Evolutionary conservation across 1,140 invertebrate genomes (phyloP).

Genomic region (Semibalanus balanoides): DNA sequence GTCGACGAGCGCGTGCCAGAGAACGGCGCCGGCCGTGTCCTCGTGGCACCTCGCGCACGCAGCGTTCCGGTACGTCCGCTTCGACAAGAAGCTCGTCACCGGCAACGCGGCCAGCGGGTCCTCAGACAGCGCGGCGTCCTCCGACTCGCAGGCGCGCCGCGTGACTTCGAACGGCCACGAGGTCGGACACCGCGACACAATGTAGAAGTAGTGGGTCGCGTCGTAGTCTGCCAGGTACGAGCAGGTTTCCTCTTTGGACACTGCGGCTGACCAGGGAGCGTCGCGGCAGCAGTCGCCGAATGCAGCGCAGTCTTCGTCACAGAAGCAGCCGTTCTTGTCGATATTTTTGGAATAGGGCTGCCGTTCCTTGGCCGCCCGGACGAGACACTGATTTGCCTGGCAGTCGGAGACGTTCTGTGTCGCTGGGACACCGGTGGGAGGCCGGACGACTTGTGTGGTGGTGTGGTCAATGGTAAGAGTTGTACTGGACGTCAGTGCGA

Average conservation of each 20-base stretch:
- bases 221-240: neutral
- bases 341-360: too few relatives aligned
- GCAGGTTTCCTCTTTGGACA: neutral
- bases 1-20: slow-evolving; percentile 34
- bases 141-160: neutral
- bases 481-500: too few relatives aligned
- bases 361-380: too few relatives aligned
- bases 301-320: neutral
- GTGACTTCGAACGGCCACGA: neutral
- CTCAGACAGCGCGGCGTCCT: neutral
- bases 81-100: slow-evolving; percentile 30
- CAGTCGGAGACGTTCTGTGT: too few relatives aligned
- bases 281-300: neutral
- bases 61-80: slow-evolving; percentile 39
- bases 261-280: too few relatives aligned
- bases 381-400: too few relatives aligned
- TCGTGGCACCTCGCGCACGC: slow-evolving; percentile 41
- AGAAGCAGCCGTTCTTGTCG: neutral
- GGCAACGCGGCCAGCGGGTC: slow-evolving; percentile 34
- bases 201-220: neutral
- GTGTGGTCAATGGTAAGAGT: too few relatives aligned
- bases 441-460: too few relatives aligned
- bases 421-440: too few relatives aligned
- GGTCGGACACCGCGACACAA: neutral
- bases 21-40: slow-evolving; percentile 22